Conservation (phyloP, 2,113 vertebrate species). For the Pavo muticus region DNA sequence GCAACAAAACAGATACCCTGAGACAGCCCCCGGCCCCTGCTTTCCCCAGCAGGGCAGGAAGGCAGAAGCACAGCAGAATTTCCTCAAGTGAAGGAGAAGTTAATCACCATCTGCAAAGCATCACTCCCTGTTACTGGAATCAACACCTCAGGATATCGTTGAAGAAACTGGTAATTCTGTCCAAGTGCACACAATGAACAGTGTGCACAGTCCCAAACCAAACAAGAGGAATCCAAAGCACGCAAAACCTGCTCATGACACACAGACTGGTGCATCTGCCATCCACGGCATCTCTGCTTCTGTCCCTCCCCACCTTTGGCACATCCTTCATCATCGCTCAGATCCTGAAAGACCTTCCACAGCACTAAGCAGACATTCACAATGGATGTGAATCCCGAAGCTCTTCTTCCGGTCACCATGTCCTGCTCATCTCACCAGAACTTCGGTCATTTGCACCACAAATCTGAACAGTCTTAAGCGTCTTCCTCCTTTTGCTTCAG, state of each 20-base stretch:
- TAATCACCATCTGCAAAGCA: background rate
- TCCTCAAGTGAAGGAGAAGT: background rate
- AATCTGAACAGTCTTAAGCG: background rate
- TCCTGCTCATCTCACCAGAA: slow-evolving; percentile 23
- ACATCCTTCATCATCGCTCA: background rate
- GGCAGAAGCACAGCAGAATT: background rate
- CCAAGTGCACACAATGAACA: background rate
- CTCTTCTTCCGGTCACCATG: background rate
- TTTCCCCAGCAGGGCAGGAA: background rate
- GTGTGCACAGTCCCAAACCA: background rate
- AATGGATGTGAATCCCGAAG: background rate
- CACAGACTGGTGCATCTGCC: background rate
- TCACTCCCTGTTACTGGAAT: background rate
- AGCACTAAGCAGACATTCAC: background rate
- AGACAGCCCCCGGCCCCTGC: background rate
- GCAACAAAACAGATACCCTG: rapidly evolving
- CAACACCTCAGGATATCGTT: background rate
- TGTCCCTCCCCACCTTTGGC: background rate
- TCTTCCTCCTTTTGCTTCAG: background rate
- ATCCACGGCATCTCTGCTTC: background rate
- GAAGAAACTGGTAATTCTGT: background rate
- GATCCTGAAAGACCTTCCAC: background rate
- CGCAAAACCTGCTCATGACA: background rate
- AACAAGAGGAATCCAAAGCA: rapidly evolving
- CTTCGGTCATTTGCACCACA: background rate